These are phyloP conservation scores for Petrocephalus microphthalmus DNA, from an alignment of 2,113 vertebrate species.

Conservation along the genomic window DNA sequence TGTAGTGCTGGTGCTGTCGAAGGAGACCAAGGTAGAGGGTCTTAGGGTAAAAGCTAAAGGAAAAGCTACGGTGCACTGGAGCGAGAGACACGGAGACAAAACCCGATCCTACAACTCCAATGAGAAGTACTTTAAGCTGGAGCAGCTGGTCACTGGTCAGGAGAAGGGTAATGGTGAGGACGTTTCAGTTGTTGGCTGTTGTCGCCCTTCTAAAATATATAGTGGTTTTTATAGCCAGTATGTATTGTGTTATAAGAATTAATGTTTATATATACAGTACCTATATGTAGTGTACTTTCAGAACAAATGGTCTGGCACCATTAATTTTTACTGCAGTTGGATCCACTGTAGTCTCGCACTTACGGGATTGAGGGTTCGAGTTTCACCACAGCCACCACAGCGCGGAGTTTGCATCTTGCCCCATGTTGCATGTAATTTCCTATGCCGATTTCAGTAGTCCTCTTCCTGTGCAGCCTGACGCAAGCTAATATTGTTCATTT, in stretches of 20 bases:
- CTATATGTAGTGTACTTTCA: background rate
- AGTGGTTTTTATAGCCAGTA: background rate
- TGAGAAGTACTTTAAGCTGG: conserved; percentile 15
- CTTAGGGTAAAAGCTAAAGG: conserved; percentile 25
- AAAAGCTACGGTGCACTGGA: conserved; percentile 20
- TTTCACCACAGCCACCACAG: background rate
- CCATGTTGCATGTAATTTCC: background rate
- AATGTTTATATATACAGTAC: background rate
- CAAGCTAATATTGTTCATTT: background rate
- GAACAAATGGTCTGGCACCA: background rate
- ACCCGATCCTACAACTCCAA: background rate
- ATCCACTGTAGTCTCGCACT: background rate
- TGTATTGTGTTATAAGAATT: background rate
- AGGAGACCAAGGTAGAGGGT: conserved; percentile 10
- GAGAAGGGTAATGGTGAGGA: conserved; percentile 18
- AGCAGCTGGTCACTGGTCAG: background rate
- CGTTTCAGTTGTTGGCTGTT: background rate
- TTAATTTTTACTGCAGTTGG: background rate
- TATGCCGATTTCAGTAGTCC: background rate
- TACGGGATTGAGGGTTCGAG: background rate
- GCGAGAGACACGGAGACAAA: background rate
- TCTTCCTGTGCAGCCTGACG: background rate
- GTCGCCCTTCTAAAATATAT: background rate
- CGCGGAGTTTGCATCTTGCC: background rate
- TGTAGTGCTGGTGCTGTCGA: background rate